Evolutionary conservation across 2,888 invertebrate genomes (phyloP).

Genomic region (Orchestes rusci): DNA sequence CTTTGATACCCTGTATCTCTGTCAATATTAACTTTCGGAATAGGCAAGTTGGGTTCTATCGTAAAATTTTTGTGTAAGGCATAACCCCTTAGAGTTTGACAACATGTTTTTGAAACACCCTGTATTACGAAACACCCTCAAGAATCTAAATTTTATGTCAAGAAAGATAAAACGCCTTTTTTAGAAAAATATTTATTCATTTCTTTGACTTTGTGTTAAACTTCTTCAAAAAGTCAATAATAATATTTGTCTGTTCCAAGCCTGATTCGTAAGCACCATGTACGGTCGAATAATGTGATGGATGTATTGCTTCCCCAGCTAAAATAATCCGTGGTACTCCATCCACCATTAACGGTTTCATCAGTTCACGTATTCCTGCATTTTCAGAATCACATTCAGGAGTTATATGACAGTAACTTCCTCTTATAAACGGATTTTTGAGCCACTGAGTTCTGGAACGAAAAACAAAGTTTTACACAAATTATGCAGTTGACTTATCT

Average conservation of each 20-base stretch:
- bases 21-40: too few species aligned
- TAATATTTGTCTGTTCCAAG: constrained; percentile 45
- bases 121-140: too few species aligned
- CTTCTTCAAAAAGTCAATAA: constrained; percentile 6
- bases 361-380: constrained; percentile 41
- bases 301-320: constrained; percentile 56
- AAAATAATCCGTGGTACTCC: constrained; percentile 49
- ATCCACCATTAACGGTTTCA: constrained; percentile 43
- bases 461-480: constrained; percentile 1
- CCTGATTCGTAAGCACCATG: constrained; percentile 61
- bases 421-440: constrained; percentile 49
- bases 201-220: too few species aligned
- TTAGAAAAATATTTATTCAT: too few species aligned
- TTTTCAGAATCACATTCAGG: constrained; percentile 44
- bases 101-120: too few species aligned
- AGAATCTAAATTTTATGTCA: too few species aligned
- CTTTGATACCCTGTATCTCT: too few species aligned
- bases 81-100: too few species aligned
- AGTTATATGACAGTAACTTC: constrained; percentile 54
- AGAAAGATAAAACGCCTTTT: too few species aligned
- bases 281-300: constrained; percentile 55
- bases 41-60: too few species aligned
- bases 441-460: constrained; percentile 49
- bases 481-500: neutral
- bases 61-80: too few species aligned